Evolutionary conservation across 2,113 vertebrate genomes (phyloP).

Genomic region (Phyllostomus hastatus): DNA sequence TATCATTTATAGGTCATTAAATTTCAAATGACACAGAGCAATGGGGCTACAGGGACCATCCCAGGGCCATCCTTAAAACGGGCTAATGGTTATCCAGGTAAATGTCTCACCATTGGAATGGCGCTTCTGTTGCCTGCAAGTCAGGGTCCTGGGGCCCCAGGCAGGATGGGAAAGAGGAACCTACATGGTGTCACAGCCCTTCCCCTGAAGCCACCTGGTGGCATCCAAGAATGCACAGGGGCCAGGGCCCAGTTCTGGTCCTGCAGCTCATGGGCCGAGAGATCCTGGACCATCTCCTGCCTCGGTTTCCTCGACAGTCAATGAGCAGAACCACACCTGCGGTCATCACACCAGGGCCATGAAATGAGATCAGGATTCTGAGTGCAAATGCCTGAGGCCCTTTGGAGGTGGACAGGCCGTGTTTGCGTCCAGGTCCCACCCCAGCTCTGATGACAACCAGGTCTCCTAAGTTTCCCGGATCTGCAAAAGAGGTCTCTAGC

Average conservation of each 20-base stretch:
- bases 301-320: background rate
- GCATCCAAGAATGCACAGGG: background rate
- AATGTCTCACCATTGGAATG: background rate
- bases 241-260: background rate
- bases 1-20: constrained; percentile 68
- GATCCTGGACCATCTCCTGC: background rate
- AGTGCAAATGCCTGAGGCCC: background rate
- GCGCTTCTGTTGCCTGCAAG: background rate
- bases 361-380: background rate
- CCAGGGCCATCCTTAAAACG: background rate
- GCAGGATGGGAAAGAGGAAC: background rate
- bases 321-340: background rate
- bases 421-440: background rate
- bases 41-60: background rate
- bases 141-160: background rate
- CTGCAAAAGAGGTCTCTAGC: background rate
- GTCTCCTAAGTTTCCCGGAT: background rate
- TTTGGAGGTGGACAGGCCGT: too few relatives aligned
- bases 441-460: too few relatives aligned
- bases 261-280: background rate
- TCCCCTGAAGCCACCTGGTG: background rate
- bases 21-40: constrained; percentile 56
- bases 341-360: fast-evolving
- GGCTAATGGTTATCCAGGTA: constrained; percentile 29
- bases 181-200: fast-evolving